These are phyloP conservation scores for Pocillopora meandrina DNA, from an alignment of 92 coral and sea anemone species.

Conservation along the genomic window DNA sequence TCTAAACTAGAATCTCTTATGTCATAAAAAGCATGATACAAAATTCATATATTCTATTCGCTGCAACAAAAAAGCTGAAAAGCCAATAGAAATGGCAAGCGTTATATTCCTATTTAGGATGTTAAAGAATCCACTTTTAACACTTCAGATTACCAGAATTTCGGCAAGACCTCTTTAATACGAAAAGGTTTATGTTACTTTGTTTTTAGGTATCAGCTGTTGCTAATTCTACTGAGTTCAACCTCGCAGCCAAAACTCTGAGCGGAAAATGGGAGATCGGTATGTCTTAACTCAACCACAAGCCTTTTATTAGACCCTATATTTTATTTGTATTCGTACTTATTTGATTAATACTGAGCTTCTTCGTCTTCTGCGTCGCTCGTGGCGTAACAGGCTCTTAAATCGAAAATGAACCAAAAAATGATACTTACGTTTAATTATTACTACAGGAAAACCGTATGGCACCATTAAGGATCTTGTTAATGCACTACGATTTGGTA, in stretches of 20 bases:
- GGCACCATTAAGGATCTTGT: constrained; percentile 4
- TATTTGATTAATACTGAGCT: no score
- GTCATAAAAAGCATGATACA: not conserved
- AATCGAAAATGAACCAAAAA: no score
- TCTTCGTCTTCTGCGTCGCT: no score
- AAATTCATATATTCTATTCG: no score
- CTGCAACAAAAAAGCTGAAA: no score
- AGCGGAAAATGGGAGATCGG: constrained; percentile 23
- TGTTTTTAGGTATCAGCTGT: constrained; percentile 16
- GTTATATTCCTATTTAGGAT: no score
- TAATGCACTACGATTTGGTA: not conserved
- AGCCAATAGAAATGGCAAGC: no score
- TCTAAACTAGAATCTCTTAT: no score
- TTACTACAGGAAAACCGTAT: not conserved
- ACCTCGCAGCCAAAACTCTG: constrained; percentile 2
- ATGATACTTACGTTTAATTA: not conserved
- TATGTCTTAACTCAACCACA: not conserved
- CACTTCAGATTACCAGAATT: no score
- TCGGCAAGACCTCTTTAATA: not conserved
- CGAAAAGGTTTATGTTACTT: not conserved
- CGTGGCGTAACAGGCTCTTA: no score
- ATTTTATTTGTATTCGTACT: no score
- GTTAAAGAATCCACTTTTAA: no score
- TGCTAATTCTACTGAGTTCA: constrained; percentile 15
- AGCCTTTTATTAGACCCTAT: not conserved